Evolutionary conservation across 1,140 invertebrate species (phyloP), one percentile per base, ranked within the genome.

Genomic region (Scaptodrosophila lebanonensis): DNA sequence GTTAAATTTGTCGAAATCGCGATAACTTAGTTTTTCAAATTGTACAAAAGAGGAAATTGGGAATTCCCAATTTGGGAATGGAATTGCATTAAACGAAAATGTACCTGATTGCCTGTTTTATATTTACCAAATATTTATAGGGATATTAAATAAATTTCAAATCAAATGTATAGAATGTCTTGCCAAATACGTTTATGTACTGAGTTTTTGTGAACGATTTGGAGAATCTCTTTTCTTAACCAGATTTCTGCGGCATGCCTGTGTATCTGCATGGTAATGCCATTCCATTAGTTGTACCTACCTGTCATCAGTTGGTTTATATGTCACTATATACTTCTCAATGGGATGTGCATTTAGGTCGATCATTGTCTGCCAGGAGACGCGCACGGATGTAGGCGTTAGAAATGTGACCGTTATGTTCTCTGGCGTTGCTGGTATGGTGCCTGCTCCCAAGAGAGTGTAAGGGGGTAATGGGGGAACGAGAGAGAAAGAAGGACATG

Each of bases 341-440:
- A 94, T 92, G 50, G 91, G 89, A 77, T 86, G 79, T 53, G 84
- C 79, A 66, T 76, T 83, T 61, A 89, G 87, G 62, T 93, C 92
- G 50, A 92, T 89, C 39, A 92, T 91, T 15, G 93, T 94, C 33
- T 92, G 92, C 94, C 94, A 95, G 39, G 93, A 94, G 1, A 95
- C 93, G 52, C 92, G 90, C 33, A 95, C 93, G 7, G 93, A 93
- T 42, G 92, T 94, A 5, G 93, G 93, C 86, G 92, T 94, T 38
- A 95, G 88, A 83, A 95, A 95, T 75, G 93, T 93, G 45, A 95
- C 92, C 29, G 93, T 95, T 86, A 95, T 94, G 84, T 95, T 95
- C 87, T 95, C 93, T 25, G 94, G 94, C 70, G 91, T 91, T 83
- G 90, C 90, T 69, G 91, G 90, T 87, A 93, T 93, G 69, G 93